Conservation (phyloP, 1,140 invertebrate genomes). For the Paramacrobiotus metropolitanus region DNA sequence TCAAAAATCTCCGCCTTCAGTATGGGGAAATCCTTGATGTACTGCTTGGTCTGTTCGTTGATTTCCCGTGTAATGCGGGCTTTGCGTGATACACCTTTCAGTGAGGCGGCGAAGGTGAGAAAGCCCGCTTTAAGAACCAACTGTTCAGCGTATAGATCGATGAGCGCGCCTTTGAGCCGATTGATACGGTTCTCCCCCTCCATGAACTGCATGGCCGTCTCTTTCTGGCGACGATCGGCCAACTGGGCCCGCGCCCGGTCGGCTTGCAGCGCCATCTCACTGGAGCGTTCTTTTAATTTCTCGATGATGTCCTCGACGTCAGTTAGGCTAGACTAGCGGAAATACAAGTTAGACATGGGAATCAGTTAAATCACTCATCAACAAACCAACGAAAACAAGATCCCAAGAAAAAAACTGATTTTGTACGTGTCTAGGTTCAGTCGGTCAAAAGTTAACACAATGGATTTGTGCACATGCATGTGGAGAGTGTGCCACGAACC, state of each 20-base stretch:
- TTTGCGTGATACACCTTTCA: neutral
- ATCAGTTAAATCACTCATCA: too few relatives aligned
- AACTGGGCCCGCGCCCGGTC: too few relatives aligned
- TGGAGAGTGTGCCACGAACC: too few relatives aligned
- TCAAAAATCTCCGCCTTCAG: neutral
- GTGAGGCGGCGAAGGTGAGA: neutral
- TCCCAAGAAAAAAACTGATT: too few relatives aligned
- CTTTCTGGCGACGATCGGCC: neutral
- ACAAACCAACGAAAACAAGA: too few relatives aligned
- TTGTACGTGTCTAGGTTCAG: too few relatives aligned
- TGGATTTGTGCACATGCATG: too few relatives aligned
- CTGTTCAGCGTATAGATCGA: neutral
- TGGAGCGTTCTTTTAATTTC: neutral
- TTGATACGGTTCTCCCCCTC: neutral
- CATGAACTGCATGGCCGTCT: neutral
- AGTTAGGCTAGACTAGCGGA: too few relatives aligned
- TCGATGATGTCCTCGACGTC: neutral
- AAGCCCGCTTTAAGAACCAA: neutral
- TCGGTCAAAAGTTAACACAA: too few relatives aligned
- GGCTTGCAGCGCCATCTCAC: neutral
- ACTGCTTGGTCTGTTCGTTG: neutral
- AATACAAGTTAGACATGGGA: too few relatives aligned
- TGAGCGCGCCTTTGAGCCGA: neutral
- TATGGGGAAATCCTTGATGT: neutral
- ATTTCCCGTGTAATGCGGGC: neutral